These are phyloP conservation scores for Portunus trituberculatus DNA, from an alignment of 1,140 invertebrate genomes.

Conservation along the genomic window DNA sequence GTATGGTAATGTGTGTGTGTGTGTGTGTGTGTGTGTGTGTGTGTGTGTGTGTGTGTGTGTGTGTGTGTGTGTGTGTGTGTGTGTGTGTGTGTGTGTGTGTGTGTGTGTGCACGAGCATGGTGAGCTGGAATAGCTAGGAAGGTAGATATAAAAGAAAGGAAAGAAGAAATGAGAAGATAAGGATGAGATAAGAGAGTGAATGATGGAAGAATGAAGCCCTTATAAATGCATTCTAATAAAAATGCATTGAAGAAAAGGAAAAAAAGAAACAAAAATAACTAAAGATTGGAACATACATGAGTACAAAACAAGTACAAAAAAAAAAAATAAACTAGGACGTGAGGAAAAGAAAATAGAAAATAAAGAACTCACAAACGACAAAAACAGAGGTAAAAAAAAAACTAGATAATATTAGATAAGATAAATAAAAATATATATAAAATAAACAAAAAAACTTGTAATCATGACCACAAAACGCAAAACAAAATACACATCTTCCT, in stretches of 20 bases:
- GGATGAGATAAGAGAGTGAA: neutral
- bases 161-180: neutral
- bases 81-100: constrained; percentile 43
- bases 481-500: too few species aligned
- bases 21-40: constrained; percentile 13
- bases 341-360: too few species aligned
- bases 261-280: neutral
- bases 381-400: too few species aligned
- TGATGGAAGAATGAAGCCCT: neutral
- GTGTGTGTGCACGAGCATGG: neutral
- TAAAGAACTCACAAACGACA: too few species aligned
- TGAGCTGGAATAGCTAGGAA: neutral
- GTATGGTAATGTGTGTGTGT: too few species aligned
- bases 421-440: too few species aligned
- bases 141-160: neutral
- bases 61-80: constrained; percentile 37
- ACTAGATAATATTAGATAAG: too few species aligned
- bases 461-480: too few species aligned
- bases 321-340: too few species aligned
- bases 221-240: neutral
- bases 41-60: constrained; percentile 26
- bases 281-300: neutral
- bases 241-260: neutral
- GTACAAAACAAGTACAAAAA: too few species aligned
- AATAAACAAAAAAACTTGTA: too few species aligned